These are phyloP conservation scores for Ethmia dodecea DNA, from an alignment of 2,888 invertebrate species.

Conservation along the genomic window DNA sequence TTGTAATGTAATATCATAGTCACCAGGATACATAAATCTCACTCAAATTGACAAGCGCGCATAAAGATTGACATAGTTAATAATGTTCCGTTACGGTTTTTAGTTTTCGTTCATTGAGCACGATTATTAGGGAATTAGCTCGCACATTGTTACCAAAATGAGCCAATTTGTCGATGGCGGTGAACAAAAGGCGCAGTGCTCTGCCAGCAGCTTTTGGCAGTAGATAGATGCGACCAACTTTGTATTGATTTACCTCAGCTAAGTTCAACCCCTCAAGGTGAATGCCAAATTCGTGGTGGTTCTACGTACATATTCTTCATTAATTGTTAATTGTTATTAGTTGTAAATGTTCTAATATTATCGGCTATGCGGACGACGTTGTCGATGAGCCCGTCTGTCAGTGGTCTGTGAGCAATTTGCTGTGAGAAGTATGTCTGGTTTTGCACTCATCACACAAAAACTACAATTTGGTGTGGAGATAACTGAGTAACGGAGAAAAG, in stretches of 20 bases:
- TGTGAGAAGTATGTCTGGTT: too few relatives aligned
- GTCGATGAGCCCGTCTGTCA: too few relatives aligned
- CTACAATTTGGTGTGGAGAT: too few relatives aligned
- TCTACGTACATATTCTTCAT: slow-evolving; percentile 5
- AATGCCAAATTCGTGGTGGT: slow-evolving; percentile 16
- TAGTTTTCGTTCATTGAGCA: slow-evolving; percentile 19
- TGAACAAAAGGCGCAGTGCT: slow-evolving; percentile 17
- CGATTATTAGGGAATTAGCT: slow-evolving; percentile 19
- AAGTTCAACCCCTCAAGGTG: slow-evolving; percentile 5
- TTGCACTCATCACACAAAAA: too few relatives aligned
- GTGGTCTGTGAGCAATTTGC: too few relatives aligned
- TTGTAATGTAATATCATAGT: background rate
- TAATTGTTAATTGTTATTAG: too few relatives aligned
- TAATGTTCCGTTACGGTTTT: slow-evolving; percentile 18
- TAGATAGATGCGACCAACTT: slow-evolving; percentile 8
- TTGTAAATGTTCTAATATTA: too few relatives aligned
- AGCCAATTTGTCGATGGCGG: slow-evolving; percentile 21
- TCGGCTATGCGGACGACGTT: too few relatives aligned
- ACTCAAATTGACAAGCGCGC: slow-evolving; percentile 5
- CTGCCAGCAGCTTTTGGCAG: slow-evolving; percentile 10
- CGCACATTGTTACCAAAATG: slow-evolving; percentile 20
- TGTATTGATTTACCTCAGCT: slow-evolving; percentile 6
- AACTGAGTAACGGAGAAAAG: too few relatives aligned
- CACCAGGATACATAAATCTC: slow-evolving; percentile 9
- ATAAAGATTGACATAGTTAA: slow-evolving; percentile 11